Evolutionary conservation across 2,797 vertebrate genomes (phyloP).

Genomic region (Champsocephalus gunnari): DNA sequence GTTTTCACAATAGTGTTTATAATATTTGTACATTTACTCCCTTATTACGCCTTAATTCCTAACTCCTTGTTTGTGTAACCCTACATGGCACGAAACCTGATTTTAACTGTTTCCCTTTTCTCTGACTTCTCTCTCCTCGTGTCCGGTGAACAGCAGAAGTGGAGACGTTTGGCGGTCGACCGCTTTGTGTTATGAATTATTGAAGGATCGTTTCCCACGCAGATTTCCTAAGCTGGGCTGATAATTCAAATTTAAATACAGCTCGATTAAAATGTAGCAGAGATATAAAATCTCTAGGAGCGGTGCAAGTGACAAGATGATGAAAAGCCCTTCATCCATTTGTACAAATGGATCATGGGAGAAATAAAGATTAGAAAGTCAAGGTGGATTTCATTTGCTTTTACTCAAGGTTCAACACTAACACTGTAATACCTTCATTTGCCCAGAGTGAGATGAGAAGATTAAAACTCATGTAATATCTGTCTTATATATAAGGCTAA

Average conservation of each 20-base stretch:
- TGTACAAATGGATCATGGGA: not conserved
- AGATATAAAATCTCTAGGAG: slow-evolving; percentile 7
- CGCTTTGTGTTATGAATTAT: slow-evolving; percentile 19
- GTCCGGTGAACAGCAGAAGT: slow-evolving; percentile 15
- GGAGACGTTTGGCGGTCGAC: slow-evolving; percentile 7
- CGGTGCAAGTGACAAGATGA: not conserved
- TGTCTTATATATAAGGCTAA: not conserved
- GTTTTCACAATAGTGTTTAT: no score
- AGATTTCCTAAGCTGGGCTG: slow-evolving; percentile 46
- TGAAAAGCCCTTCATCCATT: not conserved
- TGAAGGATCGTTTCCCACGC: slow-evolving; percentile 42
- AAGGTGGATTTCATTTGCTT: not conserved
- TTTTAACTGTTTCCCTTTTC: slow-evolving; percentile 8
- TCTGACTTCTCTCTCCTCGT: slow-evolving; percentile 6
- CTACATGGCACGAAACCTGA: no score
- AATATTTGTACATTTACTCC: no score
- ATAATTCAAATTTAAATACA: slow-evolving; percentile 25
- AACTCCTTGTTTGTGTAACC: no score
- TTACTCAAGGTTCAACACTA: not conserved
- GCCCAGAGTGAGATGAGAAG: not conserved
- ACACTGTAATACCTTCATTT: not conserved
- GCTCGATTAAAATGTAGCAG: slow-evolving; percentile 20
- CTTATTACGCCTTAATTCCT: no score
- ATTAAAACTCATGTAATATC: not conserved
- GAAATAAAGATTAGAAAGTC: not conserved